Evolutionary conservation across 2,888 invertebrate genomes (phyloP), one percentile per base, ranked within the genome.

Genomic region (Neoaliturus tenellus): DNA sequence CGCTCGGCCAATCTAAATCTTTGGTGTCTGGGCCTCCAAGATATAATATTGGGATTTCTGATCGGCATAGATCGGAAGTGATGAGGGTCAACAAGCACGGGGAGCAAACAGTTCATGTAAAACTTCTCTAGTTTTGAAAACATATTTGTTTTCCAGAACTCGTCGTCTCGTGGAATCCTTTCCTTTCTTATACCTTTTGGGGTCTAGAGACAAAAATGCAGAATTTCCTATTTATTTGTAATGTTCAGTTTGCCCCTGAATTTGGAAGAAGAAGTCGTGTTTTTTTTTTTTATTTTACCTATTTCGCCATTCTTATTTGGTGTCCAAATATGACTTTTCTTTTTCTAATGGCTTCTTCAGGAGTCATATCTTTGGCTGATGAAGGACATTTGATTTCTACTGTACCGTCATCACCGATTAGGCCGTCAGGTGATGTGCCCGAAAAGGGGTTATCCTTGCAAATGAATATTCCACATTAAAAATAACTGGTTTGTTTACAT

Each of bases 11-110:
- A n/a, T n/a, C n/a, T n/a, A n/a, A n/a, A n/a, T n/a, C n/a, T n/a
- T n/a, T n/a, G n/a, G n/a, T n/a, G n/a, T n/a, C n/a, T n/a, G n/a
- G n/a, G n/a, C n/a, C n/a, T n/a, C n/a, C n/a, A n/a, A n/a, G n/a
- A n/a, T n/a, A n/a, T n/a, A n/a, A n/a, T n/a, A n/a, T 10, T n/a
- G 33, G 82, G 82, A 28, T 82, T 73, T 51, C 82, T 48, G 23
- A 82, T 82, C 23, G 82, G 48, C 82, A 82, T n/a, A n/a, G n/a
- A n/a, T n/a, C n/a, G n/a, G n/a, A n/a, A n/a, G 14, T 71, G 31
- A n/a, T 73, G 71, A 14, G 82, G 82, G 20, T 82, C 71, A 20
- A 82, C 25, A 23, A 82, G 25, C 31, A 73, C 82, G 14, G 82
- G 82, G 8, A 82, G 51, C 5, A 82, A 5, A 71, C 82, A 82